Evolutionary conservation across 2,113 vertebrate genomes (phyloP).

Genomic region (Hypocryptadius cinnamomeus): DNA sequence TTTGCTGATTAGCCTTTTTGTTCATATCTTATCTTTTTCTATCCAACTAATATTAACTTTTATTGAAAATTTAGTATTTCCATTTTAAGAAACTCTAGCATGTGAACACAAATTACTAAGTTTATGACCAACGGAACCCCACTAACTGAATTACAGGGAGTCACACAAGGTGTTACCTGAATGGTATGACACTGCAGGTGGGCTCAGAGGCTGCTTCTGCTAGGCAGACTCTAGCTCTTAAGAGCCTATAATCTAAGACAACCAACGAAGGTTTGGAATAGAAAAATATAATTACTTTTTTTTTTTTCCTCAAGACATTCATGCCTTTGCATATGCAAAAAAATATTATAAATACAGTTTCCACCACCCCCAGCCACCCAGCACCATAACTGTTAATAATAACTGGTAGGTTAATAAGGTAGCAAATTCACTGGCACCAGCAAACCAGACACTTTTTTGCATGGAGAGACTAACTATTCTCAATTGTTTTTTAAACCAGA

Average conservation of each 20-base stretch:
- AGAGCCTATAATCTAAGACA: not conserved
- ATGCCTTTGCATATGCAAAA: conserved; percentile 2
- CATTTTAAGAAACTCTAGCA: not conserved
- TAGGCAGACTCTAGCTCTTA: not conserved
- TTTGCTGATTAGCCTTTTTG: not conserved
- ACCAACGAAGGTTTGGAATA: not conserved
- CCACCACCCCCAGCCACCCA: not conserved
- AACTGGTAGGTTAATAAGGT: not conserved
- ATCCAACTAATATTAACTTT: not conserved
- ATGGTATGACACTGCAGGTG: not conserved
- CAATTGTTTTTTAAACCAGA: not conserved
- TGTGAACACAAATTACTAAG: not conserved
- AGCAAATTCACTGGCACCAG: not conserved
- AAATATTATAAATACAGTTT: not conserved
- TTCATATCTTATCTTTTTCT: not conserved
- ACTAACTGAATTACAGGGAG: not conserved
- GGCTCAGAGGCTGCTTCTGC: not conserved
- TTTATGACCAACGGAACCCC: not conserved
- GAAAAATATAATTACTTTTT: not conserved
- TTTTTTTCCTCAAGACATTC: not conserved
- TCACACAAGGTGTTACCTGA: not conserved
- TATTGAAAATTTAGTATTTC: not conserved
- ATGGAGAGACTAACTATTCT: not conserved
- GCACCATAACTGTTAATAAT: conserved; percentile 7
- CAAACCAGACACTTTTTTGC: not conserved